A percentile compares a stretch with the other conserved stretches of the same genome.
Conservation (phyloP, 2,888 invertebrate genomes). For the Himalopsyche japonica region DNA sequence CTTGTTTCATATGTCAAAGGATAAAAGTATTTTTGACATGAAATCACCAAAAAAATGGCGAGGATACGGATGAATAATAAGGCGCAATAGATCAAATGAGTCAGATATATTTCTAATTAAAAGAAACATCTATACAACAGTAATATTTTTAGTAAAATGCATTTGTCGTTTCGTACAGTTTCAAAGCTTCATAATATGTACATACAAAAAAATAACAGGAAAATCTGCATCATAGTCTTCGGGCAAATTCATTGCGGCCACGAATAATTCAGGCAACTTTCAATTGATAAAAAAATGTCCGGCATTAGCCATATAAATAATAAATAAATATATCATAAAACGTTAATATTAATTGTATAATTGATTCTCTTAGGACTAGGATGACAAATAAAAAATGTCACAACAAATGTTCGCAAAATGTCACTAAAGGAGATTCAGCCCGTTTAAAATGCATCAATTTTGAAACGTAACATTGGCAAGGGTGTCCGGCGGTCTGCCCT, state of each 20-base stretch:
- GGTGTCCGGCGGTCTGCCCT: not conserved
- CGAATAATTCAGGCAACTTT: not conserved
- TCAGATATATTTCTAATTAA: conserved; percentile 38
- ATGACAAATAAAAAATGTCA: conserved; percentile 30
- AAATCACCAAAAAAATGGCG: not conserved
- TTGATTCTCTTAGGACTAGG: conserved; percentile 31
- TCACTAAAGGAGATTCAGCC: not conserved
- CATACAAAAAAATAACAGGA: not conserved
- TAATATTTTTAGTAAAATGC: conserved; percentile 27
- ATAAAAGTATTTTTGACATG: no score
- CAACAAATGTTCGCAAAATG: not conserved
- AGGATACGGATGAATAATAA: not conserved
- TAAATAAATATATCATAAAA: conserved; percentile 33
- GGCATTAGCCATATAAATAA: conserved; percentile 6
- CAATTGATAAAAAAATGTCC: not conserved
- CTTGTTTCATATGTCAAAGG: no score
- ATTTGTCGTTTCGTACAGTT: conserved; percentile 21
- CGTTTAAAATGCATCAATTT: not conserved
- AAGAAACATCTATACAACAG: conserved; percentile 39
- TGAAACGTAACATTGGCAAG: not conserved
- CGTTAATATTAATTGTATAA: conserved; percentile 32
- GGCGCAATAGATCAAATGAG: conserved; percentile 24
- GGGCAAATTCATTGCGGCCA: not conserved
- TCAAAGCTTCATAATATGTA: not conserved
- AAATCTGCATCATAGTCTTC: not conserved